Evolutionary conservation across 2,888 invertebrate genomes (phyloP).

Genomic region (Eristalinus aeneus): DNA sequence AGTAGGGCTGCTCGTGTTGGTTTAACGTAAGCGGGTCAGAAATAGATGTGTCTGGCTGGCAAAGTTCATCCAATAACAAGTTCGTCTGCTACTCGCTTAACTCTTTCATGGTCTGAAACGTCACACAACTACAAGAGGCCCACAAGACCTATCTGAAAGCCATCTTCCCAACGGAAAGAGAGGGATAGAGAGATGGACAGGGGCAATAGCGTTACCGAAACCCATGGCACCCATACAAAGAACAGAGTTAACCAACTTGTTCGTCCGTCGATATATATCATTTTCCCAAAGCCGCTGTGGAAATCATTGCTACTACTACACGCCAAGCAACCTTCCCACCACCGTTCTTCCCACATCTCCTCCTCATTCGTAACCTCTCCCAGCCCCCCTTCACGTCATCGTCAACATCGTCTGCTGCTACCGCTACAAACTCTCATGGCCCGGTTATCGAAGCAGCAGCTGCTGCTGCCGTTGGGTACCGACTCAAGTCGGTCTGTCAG

Average conservation of each 20-base stretch:
- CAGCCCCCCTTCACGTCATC: neutral
- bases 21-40: neutral
- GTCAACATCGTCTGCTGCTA: neutral
- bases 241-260: conserved; percentile 60
- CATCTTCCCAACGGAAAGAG: neutral
- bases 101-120: neutral
- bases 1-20: neutral
- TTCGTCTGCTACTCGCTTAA: conserved; percentile 31
- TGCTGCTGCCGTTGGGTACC: conserved; percentile 65
- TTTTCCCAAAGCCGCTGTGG: conserved; percentile 59
- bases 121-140: conserved; percentile 6
- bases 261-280: conserved; percentile 45
- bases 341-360: neutral
- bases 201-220: conserved; percentile 38
- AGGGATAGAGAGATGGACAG: conserved; percentile 3
- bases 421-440: conserved; percentile 30
- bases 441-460: conserved; percentile 35
- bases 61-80: conserved; percentile 63
- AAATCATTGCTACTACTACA: conserved; percentile 43
- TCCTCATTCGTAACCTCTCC: neutral
- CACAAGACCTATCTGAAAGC: neutral
- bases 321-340: neutral
- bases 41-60: conserved; percentile 6
- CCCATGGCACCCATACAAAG: conserved; percentile 8
- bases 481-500: conserved; percentile 59